A percentile compares a stretch with the other conserved stretches of the same genome.
phyloP scores from a whole-genome alignment of 2,888 invertebrate species.

The Yponomeuta malinellus region DNA sequence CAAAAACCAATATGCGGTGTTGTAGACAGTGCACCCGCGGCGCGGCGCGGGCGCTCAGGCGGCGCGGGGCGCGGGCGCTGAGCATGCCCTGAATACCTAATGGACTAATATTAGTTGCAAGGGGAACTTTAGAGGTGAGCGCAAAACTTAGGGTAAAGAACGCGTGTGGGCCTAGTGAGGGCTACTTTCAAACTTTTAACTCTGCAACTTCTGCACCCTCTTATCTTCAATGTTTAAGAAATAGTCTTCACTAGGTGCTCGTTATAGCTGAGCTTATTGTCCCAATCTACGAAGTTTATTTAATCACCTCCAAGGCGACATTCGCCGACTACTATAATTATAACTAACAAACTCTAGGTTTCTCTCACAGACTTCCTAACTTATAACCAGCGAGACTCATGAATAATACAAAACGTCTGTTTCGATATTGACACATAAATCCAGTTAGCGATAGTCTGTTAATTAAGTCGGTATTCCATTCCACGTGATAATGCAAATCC shows the following conservation, averaged over 20 bases:
- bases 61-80: slow-evolving; percentile 39
- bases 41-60: slow-evolving; percentile 23
- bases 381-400: neutral
- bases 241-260: neutral
- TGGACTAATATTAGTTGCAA: slow-evolving; percentile 71
- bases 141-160: slow-evolving; percentile 69
- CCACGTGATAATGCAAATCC: slow-evolving; percentile 25
- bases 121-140: slow-evolving; percentile 66
- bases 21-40: slow-evolving; percentile 24
- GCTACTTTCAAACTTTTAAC: slow-evolving; percentile 62
- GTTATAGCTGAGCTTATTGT: neutral
- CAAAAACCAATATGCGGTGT: slow-evolving; percentile 12
- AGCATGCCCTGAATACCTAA: slow-evolving; percentile 72
- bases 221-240: neutral
- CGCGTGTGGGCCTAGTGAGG: slow-evolving; percentile 58
- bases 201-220: slow-evolving; percentile 34
- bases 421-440: neutral
- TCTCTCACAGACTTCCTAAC: neutral
- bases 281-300: neutral
- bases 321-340: too few relatives aligned
- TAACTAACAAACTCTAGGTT: neutral
- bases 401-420: neutral
- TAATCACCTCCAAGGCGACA: neutral
- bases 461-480: slow-evolving; percentile 7
- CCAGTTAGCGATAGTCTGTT: neutral